These are phyloP conservation scores for Pseudolycoriella hygida DNA, from an alignment of 2,888 invertebrate genomes.

Conservation along the genomic window DNA sequence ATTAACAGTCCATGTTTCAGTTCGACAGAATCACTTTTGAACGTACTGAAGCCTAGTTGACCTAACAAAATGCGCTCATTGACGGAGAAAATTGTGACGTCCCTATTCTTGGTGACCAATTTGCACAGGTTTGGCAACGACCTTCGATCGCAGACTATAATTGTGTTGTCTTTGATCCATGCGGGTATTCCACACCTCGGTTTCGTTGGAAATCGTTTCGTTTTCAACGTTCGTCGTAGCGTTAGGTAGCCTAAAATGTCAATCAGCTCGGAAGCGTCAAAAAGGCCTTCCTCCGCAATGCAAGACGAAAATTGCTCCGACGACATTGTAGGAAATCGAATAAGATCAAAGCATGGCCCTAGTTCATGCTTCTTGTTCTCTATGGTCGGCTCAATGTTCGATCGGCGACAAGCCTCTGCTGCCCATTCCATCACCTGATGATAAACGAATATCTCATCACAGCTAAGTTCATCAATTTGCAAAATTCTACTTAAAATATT, in stretches of 20 bases:
- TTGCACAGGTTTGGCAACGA: slow-evolving; percentile 3
- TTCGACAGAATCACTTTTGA: not conserved
- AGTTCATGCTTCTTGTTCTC: slow-evolving; percentile 5
- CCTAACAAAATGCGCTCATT: slow-evolving; percentile 7
- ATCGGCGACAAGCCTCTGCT: slow-evolving; percentile 1
- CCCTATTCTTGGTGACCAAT: not conserved
- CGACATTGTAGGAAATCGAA: slow-evolving; percentile 7
- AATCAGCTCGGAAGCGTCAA: not conserved
- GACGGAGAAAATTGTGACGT: slow-evolving; percentile 5
- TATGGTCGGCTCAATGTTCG: not conserved
- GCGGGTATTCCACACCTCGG: slow-evolving; percentile 4
- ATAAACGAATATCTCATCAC: slow-evolving; percentile 5
- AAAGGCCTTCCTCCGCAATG: slow-evolving; percentile 2
- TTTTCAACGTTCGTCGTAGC: not conserved
- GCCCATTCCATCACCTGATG: slow-evolving; percentile 4
- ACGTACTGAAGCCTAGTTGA: slow-evolving; percentile 2
- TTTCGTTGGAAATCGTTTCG: slow-evolving; percentile 1
- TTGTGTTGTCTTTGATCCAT: slow-evolving; percentile 2
- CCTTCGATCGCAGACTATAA: slow-evolving; percentile 3
- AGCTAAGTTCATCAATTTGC: slow-evolving; percentile 4
- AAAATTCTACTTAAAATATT: slow-evolving; percentile 1
- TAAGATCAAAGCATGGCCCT: slow-evolving; percentile 4
- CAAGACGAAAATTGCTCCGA: slow-evolving; percentile 5
- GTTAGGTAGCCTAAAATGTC: slow-evolving; percentile 6
- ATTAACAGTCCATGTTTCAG: not conserved